These are phyloP conservation scores for Macrotis lagotis DNA, from an alignment of 2,113 vertebrate species.

Conservation along the genomic window DNA sequence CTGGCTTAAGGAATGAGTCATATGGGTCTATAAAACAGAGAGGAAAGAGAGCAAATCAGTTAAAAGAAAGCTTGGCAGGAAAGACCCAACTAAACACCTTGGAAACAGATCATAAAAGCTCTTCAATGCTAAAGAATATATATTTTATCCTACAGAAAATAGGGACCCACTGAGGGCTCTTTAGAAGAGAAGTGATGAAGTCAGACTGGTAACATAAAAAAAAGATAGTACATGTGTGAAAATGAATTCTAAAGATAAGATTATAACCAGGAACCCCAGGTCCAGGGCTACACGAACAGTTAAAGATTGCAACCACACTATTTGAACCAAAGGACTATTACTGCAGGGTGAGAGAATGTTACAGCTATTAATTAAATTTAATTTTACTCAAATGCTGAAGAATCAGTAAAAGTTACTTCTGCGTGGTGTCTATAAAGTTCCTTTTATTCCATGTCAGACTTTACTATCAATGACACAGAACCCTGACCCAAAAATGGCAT, in stretches of 20 bases:
- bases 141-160: not conserved
- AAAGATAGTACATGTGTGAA: not conserved
- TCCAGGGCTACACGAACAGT: not conserved
- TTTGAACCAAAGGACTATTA: conserved; percentile 8
- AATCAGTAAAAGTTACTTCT: not conserved
- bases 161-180: not conserved
- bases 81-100: not conserved
- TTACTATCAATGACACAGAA: conserved; percentile 30
- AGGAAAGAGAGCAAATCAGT: not conserved
- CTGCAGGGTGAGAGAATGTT: conserved; percentile 15
- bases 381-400: not conserved
- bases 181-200: not conserved
- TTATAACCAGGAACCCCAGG: not conserved
- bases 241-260: not conserved
- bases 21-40: not conserved
- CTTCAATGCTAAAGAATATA: not conserved
- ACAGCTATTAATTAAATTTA: not conserved
- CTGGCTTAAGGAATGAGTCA: not conserved
- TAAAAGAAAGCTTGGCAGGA: not conserved
- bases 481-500: conserved; percentile 23
- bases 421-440: not conserved
- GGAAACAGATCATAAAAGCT: not conserved
- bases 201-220: not conserved
- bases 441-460: conserved; percentile 21
- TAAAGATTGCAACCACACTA: conserved; percentile 8